These are phyloP conservation scores for Magallana nippona DNA, from an alignment of 2,888 invertebrate genomes.

Conservation along the genomic window DNA sequence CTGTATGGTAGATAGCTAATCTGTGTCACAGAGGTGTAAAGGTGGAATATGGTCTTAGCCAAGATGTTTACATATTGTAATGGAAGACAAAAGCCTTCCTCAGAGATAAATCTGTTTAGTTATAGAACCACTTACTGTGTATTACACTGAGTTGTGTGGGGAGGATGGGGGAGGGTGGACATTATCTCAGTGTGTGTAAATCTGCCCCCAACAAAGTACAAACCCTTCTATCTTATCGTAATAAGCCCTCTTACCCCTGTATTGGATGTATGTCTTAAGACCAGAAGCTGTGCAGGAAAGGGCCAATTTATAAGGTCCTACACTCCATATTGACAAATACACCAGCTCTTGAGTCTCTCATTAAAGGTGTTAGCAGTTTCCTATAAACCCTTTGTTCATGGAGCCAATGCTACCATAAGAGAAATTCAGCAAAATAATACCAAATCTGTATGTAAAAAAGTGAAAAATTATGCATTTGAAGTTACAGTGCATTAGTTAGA, in stretches of 20 bases:
- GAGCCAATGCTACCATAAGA: background rate
- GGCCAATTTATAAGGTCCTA: slow-evolving; percentile 15
- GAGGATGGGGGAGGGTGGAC: background rate
- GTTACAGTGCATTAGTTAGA: too few species aligned
- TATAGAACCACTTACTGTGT: too few species aligned
- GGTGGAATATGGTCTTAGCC: too few species aligned
- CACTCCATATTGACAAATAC: slow-evolving; percentile 10
- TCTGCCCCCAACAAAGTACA: background rate
- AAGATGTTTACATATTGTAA: background rate
- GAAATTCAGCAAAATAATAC: background rate
- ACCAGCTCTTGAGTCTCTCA: background rate
- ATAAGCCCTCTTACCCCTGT: slow-evolving; percentile 13
- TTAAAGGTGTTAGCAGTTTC: background rate
- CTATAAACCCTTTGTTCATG: background rate
- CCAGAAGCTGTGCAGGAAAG: background rate
- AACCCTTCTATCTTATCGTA: slow-evolving; percentile 3
- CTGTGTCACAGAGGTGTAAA: too few species aligned
- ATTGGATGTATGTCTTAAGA: background rate
- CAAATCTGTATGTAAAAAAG: too few species aligned
- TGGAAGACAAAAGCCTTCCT: background rate
- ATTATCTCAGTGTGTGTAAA: background rate
- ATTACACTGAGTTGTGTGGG: background rate
- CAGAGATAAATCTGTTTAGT: too few species aligned
- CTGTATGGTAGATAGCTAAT: too few species aligned
- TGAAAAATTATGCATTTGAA: too few species aligned